A percentile compares a stretch with the other conserved stretches of the same genome.
Evolutionary conservation across 1,140 invertebrate species (phyloP).

Genomic region (Camponotus vicinus): DNA sequence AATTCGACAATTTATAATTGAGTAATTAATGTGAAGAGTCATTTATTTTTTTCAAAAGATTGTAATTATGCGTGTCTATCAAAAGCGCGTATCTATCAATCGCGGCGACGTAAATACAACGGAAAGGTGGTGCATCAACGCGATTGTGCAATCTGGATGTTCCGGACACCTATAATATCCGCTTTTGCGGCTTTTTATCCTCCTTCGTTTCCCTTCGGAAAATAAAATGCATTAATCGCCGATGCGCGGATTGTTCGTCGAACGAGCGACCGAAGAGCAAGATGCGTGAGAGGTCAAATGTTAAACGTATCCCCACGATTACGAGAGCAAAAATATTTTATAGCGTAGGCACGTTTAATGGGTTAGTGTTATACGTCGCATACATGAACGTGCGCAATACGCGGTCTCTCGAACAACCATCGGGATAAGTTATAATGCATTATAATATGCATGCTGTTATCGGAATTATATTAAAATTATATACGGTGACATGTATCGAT

Average conservation of each 20-base stretch:
- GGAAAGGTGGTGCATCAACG: slow-evolving; percentile 54
- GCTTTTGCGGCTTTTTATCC: neutral
- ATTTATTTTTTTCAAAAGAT: slow-evolving; percentile 69
- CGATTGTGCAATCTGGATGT: neutral
- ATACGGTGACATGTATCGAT: neutral
- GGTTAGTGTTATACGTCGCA: slow-evolving; percentile 34
- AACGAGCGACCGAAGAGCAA: neutral
- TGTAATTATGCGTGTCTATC: slow-evolving; percentile 63
- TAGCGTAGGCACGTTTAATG: slow-evolving; percentile 1
- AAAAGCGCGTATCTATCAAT: slow-evolving; percentile 67
- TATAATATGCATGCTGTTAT: neutral
- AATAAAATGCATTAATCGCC: slow-evolving; percentile 53
- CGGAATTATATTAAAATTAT: slow-evolving; percentile 3
- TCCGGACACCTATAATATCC: slow-evolving; percentile 31
- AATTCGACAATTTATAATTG: slow-evolving; percentile 54
- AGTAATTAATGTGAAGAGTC: slow-evolving; percentile 57
- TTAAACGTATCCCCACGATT: slow-evolving; percentile 23
- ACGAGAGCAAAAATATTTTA: slow-evolving; percentile 16
- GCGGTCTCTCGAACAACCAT: neutral
- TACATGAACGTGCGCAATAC: neutral
- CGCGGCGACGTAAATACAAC: slow-evolving; percentile 59
- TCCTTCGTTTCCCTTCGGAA: neutral
- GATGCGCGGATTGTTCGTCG: neutral
- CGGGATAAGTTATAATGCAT: slow-evolving; percentile 21
- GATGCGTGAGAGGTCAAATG: neutral